A percentile compares a stretch with the other conserved stretches of the same genome.
Evolutionary conservation across 2,113 vertebrate genomes (phyloP).

Genomic region (Tiliqua scincoides): DNA sequence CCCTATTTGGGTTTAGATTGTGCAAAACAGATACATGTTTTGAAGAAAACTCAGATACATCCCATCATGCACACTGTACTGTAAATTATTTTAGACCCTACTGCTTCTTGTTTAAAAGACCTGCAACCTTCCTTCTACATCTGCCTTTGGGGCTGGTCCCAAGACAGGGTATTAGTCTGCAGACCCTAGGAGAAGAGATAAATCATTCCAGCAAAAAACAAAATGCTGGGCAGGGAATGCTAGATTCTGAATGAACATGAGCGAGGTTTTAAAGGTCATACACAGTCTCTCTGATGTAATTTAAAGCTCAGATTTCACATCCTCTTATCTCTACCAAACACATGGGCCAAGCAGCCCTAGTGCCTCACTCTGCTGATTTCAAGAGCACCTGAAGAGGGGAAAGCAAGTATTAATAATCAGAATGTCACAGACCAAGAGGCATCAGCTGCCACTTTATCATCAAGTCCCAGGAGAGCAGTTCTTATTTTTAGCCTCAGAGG

Average conservation of each 20-base stretch:
- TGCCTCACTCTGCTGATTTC: background rate
- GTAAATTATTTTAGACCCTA: background rate
- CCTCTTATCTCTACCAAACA: constrained; percentile 12
- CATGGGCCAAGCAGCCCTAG: background rate
- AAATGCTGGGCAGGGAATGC: background rate
- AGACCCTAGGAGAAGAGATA: background rate
- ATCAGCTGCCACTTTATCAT: constrained; percentile 14
- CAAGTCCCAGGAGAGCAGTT: background rate
- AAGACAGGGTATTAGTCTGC: background rate
- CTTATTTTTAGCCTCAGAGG: constrained; percentile 13
- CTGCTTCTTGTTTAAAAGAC: background rate
- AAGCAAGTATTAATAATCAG: constrained; percentile 2
- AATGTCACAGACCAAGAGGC: constrained; percentile 3
- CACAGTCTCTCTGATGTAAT: background rate
- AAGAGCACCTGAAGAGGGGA: background rate
- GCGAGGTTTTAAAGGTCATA: background rate
- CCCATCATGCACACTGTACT: background rate
- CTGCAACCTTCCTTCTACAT: background rate
- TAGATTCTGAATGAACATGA: background rate
- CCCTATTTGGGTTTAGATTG: background rate
- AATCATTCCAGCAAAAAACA: background rate
- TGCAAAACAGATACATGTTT: background rate
- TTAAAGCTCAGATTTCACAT: background rate
- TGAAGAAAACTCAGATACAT: background rate
- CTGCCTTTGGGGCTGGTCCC: background rate